Evolutionary conservation across 2,113 vertebrate species (phyloP).

Genomic region (Amphiprion ocellaris): DNA sequence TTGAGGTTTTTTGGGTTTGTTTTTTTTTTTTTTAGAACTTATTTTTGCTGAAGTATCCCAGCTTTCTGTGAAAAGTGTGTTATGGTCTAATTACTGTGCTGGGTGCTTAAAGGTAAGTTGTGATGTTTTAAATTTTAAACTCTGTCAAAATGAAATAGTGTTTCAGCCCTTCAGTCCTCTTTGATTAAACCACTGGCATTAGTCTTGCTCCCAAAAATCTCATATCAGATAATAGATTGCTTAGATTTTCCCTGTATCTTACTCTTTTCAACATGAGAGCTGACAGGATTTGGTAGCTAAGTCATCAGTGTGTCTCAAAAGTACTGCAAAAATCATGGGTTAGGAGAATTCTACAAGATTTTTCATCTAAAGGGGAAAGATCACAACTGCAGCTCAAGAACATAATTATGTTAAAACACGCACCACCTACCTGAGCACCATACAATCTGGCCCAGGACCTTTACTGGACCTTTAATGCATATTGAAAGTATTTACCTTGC

Average conservation of each 20-base stretch:
- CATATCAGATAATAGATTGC: neutral
- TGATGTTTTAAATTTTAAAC: neutral
- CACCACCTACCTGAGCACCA: neutral
- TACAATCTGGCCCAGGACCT: neutral
- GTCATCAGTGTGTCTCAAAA: neutral
- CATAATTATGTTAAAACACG: constrained; percentile 30
- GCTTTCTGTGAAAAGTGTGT: neutral
- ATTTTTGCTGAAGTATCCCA: neutral
- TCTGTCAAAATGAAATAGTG: too few relatives aligned
- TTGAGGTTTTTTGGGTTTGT: too few relatives aligned
- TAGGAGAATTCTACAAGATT: neutral
- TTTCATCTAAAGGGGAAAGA: constrained; percentile 6
- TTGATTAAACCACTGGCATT: too few relatives aligned
- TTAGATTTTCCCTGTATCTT: neutral
- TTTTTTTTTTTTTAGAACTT: too few relatives aligned
- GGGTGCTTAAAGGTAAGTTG: neutral
- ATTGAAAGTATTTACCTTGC: constrained; percentile 12
- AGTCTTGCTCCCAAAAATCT: neutral
- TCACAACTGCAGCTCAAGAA: neutral
- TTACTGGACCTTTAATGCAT: constrained; percentile 19
- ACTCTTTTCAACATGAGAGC: neutral
- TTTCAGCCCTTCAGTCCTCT: too few relatives aligned
- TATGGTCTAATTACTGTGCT: neutral
- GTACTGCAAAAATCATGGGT: neutral
- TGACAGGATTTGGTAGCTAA: neutral